Percentiles rank a stretch among this genome's conserved stretches.
These are phyloP conservation scores for Tonatia bakeri DNA, from an alignment of 2,113 vertebrate species.

Conservation along the genomic window DNA sequence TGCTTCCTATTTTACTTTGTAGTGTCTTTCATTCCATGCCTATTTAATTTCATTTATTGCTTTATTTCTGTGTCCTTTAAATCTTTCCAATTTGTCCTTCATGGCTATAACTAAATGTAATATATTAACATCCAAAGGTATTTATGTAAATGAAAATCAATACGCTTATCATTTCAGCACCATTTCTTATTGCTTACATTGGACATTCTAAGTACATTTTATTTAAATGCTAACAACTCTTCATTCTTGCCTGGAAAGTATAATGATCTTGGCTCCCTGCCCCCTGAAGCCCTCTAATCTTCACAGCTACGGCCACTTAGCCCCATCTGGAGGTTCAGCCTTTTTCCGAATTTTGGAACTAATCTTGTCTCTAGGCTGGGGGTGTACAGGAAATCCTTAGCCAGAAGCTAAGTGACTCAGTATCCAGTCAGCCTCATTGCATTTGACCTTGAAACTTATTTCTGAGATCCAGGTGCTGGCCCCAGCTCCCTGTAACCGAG, in stretches of 20 bases:
- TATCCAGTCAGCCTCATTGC: not conserved
- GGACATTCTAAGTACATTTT: conserved; percentile 52
- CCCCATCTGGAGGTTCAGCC: conserved; percentile 57
- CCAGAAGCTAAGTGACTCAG: conserved; percentile 41
- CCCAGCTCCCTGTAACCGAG: not conserved
- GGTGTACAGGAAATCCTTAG: not conserved
- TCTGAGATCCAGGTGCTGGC: not conserved
- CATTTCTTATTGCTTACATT: conserved; percentile 40
- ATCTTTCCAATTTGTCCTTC: conserved; percentile 52
- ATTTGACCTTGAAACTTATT: conserved; percentile 30
- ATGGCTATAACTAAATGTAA: conserved; percentile 31
- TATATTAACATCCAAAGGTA: conserved; percentile 48
- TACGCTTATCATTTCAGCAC: not conserved
- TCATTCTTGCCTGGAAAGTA: conserved; percentile 35
- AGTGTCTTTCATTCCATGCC: conserved; percentile 2
- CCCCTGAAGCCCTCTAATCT: conserved; percentile 40
- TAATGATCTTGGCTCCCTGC: conserved; percentile 61
- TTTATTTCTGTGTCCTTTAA: conserved; percentile 53
- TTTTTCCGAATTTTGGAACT: conserved; percentile 47
- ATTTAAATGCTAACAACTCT: conserved; percentile 42
- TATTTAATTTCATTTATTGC: conserved; percentile 55
- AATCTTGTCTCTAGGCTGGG: conserved; percentile 35
- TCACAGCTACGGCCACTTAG: conserved; percentile 61
- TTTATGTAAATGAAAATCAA: conserved; percentile 69
- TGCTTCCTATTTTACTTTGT: not conserved